Conservation (phyloP, 2,797 vertebrate species). For the Prunella strophiata region DNA sequence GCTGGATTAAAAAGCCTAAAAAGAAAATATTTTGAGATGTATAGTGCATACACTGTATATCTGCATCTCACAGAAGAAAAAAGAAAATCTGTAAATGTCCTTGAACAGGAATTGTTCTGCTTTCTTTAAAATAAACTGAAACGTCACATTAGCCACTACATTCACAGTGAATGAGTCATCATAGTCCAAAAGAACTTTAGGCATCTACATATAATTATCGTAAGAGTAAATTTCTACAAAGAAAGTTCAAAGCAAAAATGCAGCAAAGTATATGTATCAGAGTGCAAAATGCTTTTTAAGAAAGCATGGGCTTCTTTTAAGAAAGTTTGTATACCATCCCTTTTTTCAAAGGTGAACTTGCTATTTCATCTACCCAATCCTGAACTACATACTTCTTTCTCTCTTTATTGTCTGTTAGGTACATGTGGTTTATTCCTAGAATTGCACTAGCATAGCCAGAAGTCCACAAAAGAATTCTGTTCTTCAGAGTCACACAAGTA, state of each 20-base stretch:
- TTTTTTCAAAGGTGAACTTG: neutral
- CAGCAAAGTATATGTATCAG: neutral
- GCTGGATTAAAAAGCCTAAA: neutral
- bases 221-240: neutral
- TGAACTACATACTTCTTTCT: neutral
- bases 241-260: neutral
- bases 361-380: neutral
- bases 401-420: neutral
- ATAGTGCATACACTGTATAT: neutral
- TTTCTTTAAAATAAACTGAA: slow-evolving; percentile 38
- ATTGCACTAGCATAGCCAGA: neutral
- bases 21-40: neutral
- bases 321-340: neutral
- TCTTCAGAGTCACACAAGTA: neutral
- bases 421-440: neutral
- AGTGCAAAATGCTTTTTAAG: neutral
- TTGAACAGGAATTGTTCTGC: neutral
- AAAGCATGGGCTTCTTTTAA: neutral
- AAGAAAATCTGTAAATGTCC: neutral
- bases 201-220: neutral
- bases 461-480: neutral
- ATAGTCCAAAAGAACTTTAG: neutral
- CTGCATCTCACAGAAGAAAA: neutral
- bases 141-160: slow-evolving; percentile 25
- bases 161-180: slow-evolving; percentile 3